phyloP scores from a whole-genome alignment of 2,888 invertebrate genomes.

The Callyntrura guangdongensis region DNA sequence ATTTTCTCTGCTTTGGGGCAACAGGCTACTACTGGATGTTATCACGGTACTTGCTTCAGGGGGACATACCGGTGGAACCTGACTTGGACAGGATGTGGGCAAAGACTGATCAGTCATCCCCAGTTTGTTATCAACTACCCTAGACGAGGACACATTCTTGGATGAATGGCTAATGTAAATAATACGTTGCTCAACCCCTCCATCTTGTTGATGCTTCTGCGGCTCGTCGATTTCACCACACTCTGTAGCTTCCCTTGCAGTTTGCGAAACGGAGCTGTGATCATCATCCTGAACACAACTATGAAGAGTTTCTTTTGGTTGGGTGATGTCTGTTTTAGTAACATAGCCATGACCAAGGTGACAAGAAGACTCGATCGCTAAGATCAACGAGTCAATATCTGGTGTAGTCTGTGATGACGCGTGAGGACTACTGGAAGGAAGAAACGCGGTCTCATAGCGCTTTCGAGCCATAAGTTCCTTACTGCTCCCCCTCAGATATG shows the following conservation, averaged over 20 bases:
- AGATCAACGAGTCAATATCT: constrained; percentile 82
- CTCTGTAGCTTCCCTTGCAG: constrained; percentile 1
- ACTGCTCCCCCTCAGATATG: constrained; percentile 71
- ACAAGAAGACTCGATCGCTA: constrained; percentile 82
- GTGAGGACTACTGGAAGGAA: constrained; percentile 81
- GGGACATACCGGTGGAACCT: constrained; percentile 43
- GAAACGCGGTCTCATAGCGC: constrained; percentile 84
- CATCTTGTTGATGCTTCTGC: constrained; percentile 57
- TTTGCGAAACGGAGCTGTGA: constrained; percentile 11
- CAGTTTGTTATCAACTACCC: constrained; percentile 20
- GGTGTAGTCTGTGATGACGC: constrained; percentile 78
- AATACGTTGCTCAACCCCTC: constrained; percentile 69
- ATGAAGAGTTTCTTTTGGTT: constrained; percentile 53
- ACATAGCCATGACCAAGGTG: constrained; percentile 69
- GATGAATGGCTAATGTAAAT: constrained; percentile 72
- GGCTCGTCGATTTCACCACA: neutral
- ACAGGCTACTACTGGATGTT: constrained; percentile 62
- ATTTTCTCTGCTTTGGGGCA: constrained; percentile 69
- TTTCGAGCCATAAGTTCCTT: constrained; percentile 84
- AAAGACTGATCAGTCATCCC: constrained; percentile 30
- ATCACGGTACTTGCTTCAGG: constrained; percentile 42
- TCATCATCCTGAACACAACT: constrained; percentile 52
- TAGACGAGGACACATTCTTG: constrained; percentile 42
- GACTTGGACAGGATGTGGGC: constrained; percentile 54
- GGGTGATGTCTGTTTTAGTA: constrained; percentile 73